These are phyloP conservation scores for Conomelus anceps DNA, from an alignment of 2,888 invertebrate species.

Conservation along the genomic window DNA sequence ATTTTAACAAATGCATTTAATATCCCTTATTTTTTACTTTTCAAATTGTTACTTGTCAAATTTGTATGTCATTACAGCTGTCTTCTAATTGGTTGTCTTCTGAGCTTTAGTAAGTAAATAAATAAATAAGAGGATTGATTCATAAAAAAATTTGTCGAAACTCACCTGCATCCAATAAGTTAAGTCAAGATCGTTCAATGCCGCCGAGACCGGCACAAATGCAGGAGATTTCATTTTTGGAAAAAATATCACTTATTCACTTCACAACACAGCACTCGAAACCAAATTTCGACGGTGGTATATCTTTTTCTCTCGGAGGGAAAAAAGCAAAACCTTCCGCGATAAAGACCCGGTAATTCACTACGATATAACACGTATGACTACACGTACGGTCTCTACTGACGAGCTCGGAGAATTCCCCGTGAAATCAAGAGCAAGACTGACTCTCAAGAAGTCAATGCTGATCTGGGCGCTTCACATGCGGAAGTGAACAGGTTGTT, in stretches of 20 bases:
- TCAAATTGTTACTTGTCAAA: no score
- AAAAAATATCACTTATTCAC: not conserved
- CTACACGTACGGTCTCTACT: not conserved
- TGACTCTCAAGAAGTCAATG: not conserved
- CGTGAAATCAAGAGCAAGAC: not conserved
- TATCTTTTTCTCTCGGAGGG: not conserved
- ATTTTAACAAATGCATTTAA: no score
- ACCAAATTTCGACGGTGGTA: not conserved
- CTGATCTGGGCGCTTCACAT: not conserved
- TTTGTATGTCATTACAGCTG: no score
- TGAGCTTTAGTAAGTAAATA: no score
- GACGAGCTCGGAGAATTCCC: not conserved
- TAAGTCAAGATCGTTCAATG: not conserved
- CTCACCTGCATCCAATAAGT: not conserved
- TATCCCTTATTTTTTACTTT: no score
- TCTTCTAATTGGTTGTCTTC: no score
- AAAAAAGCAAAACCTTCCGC: not conserved
- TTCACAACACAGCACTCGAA: not conserved
- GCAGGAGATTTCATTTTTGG: not conserved
- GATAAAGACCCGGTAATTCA: not conserved
- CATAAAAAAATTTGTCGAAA: no score
- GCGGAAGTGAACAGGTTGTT: not conserved
- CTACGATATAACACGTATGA: not conserved
- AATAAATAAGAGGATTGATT: no score
- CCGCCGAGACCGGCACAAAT: not conserved